Evolutionary conservation across 2,888 invertebrate genomes (phyloP), one percentile per base, ranked within the genome.

Genomic region (Ichneumoninae sp.): DNA sequence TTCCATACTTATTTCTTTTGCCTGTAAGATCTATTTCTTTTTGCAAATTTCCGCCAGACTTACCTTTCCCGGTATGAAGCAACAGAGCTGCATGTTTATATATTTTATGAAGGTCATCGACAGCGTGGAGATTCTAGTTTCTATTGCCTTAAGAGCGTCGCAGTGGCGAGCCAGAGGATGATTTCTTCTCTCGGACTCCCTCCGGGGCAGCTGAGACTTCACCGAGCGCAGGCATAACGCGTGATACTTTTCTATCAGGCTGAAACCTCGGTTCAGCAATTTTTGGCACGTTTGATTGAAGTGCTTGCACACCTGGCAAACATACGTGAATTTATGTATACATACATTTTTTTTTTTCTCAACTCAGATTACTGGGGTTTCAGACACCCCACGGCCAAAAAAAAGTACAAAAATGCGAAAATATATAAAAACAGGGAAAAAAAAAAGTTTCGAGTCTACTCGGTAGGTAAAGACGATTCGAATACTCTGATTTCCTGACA

Each of bases 21-120:
- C 7, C 44, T 16, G 57, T 60, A 66, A 66, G 81, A 68, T 50
- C 75, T 69, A 36, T 33, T 70, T 57, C 19, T 22, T 60, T 16
- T 76, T 71, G 40, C 54, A 47, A 88, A 44, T 44, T 44, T 44
- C 16, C 3, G 1, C 44, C 13, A 10, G 16, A 44, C 90, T 94
- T 91, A 98, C 98, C 95, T 97, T 98, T 80, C 98, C 98, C 0
- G 98, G 98, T 91, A 98, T 98, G 91, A 98, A 98, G 92, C 98
- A 98, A 92, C 98, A 98, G 26, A 97, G 94, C 81, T 96, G 96
- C 52, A 95, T 95, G 88, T 98, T 98, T 44, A 98, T 97, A 91
- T 97, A 98, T 94, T 98, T 98, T 81, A 96, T 96, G 91, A 97
- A 98, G 0, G 98, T 98, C 98, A 98, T 98, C 54, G 97, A 97